phyloP scores from a whole-genome alignment of 2,113 vertebrate genomes.

The Campylorhamphus procurvoides region DNA sequence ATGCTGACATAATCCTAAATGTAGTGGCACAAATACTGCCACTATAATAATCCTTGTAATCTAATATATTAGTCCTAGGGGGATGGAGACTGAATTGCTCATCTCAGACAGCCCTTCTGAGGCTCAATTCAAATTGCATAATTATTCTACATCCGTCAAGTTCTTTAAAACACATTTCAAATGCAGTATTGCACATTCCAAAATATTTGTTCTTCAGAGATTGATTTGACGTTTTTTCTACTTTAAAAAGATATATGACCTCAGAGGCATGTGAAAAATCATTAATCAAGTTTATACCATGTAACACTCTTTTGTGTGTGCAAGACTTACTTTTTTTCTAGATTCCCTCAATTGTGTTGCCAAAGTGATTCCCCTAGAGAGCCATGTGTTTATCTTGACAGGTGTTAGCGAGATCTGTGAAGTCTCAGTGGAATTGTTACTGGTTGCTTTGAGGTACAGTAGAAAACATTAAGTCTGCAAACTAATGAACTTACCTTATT shows the following conservation, averaged over 20 bases:
- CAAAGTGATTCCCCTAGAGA: constrained; percentile 73
- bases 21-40: constrained; percentile 51
- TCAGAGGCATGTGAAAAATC: constrained; percentile 51
- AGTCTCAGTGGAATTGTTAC: constrained; percentile 75
- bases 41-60: constrained; percentile 51
- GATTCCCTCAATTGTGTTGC: constrained; percentile 68
- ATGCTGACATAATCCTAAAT: constrained; percentile 57
- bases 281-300: constrained; percentile 56
- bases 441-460: constrained; percentile 68
- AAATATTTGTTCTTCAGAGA: constrained; percentile 62
- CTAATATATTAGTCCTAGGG: constrained; percentile 55
- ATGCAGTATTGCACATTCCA: neutral
- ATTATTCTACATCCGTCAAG: constrained; percentile 47
- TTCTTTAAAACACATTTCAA: constrained; percentile 53
- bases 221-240: neutral
- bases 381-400: constrained; percentile 79
- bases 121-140: constrained; percentile 41
- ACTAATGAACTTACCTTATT: constrained; percentile 78
- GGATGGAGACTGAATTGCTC: constrained; percentile 29
- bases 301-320: constrained; percentile 23
- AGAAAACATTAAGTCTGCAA: constrained; percentile 73
- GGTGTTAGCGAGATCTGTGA: constrained; percentile 73
- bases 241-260: constrained; percentile 54
- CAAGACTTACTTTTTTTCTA: constrained; percentile 61
- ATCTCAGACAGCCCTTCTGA: constrained; percentile 34